Evolutionary conservation across 2,113 vertebrate species (phyloP).

Genomic region (Ochotona curzoniae): DNA sequence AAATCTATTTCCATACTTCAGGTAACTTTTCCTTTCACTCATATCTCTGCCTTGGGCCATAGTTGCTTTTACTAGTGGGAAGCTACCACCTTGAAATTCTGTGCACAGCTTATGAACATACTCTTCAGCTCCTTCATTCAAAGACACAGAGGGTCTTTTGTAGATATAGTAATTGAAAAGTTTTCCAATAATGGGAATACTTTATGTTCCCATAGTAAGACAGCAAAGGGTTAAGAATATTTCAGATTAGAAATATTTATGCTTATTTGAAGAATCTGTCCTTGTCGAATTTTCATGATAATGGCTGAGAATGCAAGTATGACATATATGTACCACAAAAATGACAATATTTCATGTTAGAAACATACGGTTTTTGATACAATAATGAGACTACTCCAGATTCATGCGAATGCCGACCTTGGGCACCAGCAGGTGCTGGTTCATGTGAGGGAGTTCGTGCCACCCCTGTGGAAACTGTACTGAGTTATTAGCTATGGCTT

Average conservation of each 20-base stretch:
- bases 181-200: not conserved
- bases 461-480: no score
- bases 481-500: no score
- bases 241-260: not conserved
- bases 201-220: not conserved
- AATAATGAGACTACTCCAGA: not conserved
- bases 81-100: not conserved
- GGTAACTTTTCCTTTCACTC: not conserved
- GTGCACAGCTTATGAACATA: not conserved
- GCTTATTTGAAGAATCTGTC: not conserved
- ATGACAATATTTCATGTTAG: not conserved
- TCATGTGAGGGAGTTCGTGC: no score
- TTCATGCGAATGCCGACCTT: no score
- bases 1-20: not conserved
- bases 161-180: not conserved
- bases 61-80: not conserved
- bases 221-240: not conserved
- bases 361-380: slow-evolving; percentile 12
- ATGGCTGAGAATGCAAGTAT: not conserved
- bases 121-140: no score
- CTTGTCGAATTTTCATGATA: not conserved
- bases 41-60: not conserved
- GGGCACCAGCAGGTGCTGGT: no score
- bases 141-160: not conserved
- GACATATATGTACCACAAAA: not conserved